These are phyloP conservation scores for Geotria australis DNA, from an alignment of 2,797 vertebrate genomes.

Conservation along the genomic window DNA sequence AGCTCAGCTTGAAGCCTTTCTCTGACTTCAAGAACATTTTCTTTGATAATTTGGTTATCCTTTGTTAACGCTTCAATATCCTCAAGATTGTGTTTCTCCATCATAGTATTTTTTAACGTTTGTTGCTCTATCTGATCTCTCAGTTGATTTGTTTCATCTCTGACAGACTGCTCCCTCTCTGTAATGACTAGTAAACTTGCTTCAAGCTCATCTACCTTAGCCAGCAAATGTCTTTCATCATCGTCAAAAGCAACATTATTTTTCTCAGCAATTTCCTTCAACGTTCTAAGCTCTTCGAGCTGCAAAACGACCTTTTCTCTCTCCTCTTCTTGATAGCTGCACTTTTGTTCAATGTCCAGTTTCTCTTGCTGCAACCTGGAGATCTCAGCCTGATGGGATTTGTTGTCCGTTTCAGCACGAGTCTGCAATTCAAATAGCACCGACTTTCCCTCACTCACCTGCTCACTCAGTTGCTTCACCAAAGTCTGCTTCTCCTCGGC, in stretches of 20 bases:
- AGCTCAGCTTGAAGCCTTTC: slow-evolving; percentile 51
- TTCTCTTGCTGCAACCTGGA: slow-evolving; percentile 25
- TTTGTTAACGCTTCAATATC: too few relatives aligned
- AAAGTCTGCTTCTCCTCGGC: slow-evolving; percentile 12
- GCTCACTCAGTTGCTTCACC: slow-evolving; percentile 16
- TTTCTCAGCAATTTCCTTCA: slow-evolving; percentile 18
- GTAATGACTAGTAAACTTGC: slow-evolving; percentile 19
- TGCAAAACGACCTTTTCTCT: slow-evolving; percentile 20
- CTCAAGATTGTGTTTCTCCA: slow-evolving; percentile 9
- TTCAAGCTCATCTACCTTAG: slow-evolving; percentile 30
- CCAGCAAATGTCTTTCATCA: slow-evolving; percentile 30
- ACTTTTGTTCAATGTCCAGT: slow-evolving; percentile 19
- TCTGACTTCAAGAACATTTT: slow-evolving; percentile 14
- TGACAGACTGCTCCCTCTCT: slow-evolving; percentile 2
- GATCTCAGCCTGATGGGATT: slow-evolving; percentile 23
- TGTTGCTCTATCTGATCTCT: slow-evolving; percentile 11
- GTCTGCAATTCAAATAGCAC: slow-evolving; percentile 13
- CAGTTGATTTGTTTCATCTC: slow-evolving; percentile 16
- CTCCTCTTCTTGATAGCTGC: slow-evolving; percentile 17
- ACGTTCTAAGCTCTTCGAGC: slow-evolving; percentile 15
- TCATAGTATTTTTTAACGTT: slow-evolving; percentile 10
- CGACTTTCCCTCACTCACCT: slow-evolving; percentile 23
- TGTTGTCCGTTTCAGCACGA: slow-evolving; percentile 25
- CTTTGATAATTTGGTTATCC: too few relatives aligned
- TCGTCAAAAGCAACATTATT: slow-evolving; percentile 22